phyloP scores from a whole-genome alignment of 2,888 invertebrate species.

The Cenopis cana region DNA sequence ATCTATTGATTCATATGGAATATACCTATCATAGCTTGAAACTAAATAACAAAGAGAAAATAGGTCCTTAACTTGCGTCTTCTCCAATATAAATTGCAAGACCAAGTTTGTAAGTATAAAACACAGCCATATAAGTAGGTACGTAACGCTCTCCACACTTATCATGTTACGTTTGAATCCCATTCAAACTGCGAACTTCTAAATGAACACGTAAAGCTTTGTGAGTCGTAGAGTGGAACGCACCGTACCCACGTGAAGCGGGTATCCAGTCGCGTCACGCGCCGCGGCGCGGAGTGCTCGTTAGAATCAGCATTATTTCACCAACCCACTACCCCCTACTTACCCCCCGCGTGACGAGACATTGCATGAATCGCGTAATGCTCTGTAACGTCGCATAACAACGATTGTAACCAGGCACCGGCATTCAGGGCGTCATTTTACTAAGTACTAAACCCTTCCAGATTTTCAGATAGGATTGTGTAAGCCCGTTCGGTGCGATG shows the following conservation, averaged over 20 bases:
- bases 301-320: conserved; percentile 50
- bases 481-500: not conserved
- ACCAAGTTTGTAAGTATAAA: not conserved
- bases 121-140: not conserved
- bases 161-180: conserved; percentile 6
- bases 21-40: too few relatives aligned
- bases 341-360: conserved; percentile 26
- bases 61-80: too few relatives aligned
- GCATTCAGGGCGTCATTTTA: conserved; percentile 12
- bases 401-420: conserved; percentile 27
- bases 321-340: conserved; percentile 44
- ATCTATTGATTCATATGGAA: too few relatives aligned
- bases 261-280: conserved; percentile 47
- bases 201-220: conserved; percentile 34
- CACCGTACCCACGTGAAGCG: conserved; percentile 33
- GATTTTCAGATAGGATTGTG: conserved; percentile 8
- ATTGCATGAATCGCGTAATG: conserved; percentile 34
- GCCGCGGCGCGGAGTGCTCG: conserved; percentile 47
- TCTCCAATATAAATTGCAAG: not conserved
- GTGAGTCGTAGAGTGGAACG: conserved; percentile 40
- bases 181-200: conserved; percentile 14
- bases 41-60: too few relatives aligned
- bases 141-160: not conserved
- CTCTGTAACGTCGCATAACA: conserved; percentile 29
- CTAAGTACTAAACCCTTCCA: not conserved